Base-by-base conservation (phyloP, 2,797 vertebrate genomes). In the Tachyglossus aculeatus region DNA sequence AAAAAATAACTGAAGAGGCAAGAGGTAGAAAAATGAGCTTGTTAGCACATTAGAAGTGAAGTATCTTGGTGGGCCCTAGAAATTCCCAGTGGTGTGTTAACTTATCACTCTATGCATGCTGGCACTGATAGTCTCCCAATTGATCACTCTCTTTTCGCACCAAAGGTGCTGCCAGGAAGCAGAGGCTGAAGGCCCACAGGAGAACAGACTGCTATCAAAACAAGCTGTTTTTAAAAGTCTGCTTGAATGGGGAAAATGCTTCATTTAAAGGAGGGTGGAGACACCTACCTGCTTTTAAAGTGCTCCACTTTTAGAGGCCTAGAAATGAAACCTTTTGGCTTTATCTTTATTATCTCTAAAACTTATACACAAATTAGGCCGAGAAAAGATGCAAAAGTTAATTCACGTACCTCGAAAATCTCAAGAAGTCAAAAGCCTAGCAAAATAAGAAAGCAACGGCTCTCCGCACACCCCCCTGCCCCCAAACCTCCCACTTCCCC, bases 1-100 rank as follows among this genome's bases (percentile, higher is more conserved):
- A 92, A 94, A 94, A 93, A 91, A 94, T 90, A 93, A 90, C 93
- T 91, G 92, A 95, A 93, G 92, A 93, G 92, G 90, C 91, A 93
- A 92, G 92, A 94, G 93, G 93, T 93, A 94, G 92, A 95, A 94
- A 94, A 94, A 94, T 92, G 93, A 96, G 95, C 96, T 97, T 96
- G 96, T 98, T 98, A 98, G 96, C 95, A 90, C 96, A 96, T 96
- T 96, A 95, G 93, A 95, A 95, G 95, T 91, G 93, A 90, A 93
- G 94, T 91, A 92, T 94, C 93, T 91, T 93, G 93, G 93, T 94
- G 93, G 91, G 93, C 90, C 90, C 91, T 93, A 92, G 92, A 93
- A 92, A 93, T 93, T 93, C 94, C 93, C 91, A 94, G 92, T 93
- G 92, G 93, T 91, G 92, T 95, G 94, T 94, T 95, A 95, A 94